Base-by-base conservation (phyloP, 2,113 vertebrate genomes). In the Ascaphus truei region DNA sequence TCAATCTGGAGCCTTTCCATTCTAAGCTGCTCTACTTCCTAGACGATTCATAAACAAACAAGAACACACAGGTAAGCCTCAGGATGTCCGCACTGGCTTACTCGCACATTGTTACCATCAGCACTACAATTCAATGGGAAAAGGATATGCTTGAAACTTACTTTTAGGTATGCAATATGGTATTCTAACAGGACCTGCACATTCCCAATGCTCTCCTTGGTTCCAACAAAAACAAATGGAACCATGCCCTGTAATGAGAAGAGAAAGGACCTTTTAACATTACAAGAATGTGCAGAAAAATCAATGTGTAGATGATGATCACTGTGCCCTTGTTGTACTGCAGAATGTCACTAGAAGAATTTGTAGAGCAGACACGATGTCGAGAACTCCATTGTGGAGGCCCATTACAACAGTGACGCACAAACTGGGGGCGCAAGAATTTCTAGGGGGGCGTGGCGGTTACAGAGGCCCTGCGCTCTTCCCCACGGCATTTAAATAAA, bases 21-120 rank as follows among this genome's bases (percentile, higher is more conserved):
- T 65, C 97, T 90, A 75, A 99, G 90, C 23, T 98, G 92, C 74
- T 99, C 97, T n/a, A 99, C 96, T 83, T 99, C 97, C 97, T 99
- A 76, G 1, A 8, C 12, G 20, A 20, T 26, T 23, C 36, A 59
- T 69, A 29, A 52, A 57, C 73, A 73, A 25, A 73, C 33, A 37
- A 13, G 3, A 9, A 41, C 7, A 8, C 31, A n/a, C n/a, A n/a
- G n/a, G n/a, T n/a, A n/a, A n/a, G n/a, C n/a, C n/a, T n/a, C n/a
- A n/a, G n/a, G n/a, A n/a, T n/a, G n/a, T n/a, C n/a, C n/a, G n/a
- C n/a, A n/a, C n/a, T n/a, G n/a, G n/a, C n/a, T n/a, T n/a, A n/a
- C n/a, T n/a, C n/a, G n/a, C n/a, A n/a, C n/a, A 41, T 41, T 10
- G 12, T 12, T 12, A 34, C 33, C 33, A 34, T 34, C 33, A 34